Evolutionary conservation across 2,888 invertebrate species (phyloP).

Genomic region (Tortrix viridana): DNA sequence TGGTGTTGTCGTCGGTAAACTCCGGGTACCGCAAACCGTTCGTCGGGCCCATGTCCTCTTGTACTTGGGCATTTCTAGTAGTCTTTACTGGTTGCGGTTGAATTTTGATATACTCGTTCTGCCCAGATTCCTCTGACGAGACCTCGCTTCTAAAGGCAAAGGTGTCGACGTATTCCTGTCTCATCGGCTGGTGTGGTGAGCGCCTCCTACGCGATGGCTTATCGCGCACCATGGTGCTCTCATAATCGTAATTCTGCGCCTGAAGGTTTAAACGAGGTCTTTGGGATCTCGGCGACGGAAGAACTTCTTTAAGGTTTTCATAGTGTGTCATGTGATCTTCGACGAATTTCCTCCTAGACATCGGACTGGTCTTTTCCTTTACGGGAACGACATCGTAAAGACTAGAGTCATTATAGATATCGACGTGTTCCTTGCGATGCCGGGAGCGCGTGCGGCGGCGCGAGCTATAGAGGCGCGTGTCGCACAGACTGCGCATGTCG

Average conservation of each 20-base stretch:
- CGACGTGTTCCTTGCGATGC: conserved; percentile 47
- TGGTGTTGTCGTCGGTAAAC: conserved; percentile 47
- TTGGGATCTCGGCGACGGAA: conserved; percentile 69
- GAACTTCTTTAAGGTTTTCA: conserved; percentile 65
- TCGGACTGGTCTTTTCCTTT: conserved; percentile 74
- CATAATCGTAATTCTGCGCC: conserved; percentile 62
- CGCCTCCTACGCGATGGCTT: conserved; percentile 40
- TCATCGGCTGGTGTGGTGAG: conserved; percentile 43
- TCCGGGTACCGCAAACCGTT: conserved; percentile 51
- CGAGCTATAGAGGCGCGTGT: conserved; percentile 64
- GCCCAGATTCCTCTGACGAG: conserved; percentile 40
- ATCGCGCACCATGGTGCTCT: conserved; percentile 48
- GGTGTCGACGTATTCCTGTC: conserved; percentile 43
- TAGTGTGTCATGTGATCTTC: conserved; percentile 54
- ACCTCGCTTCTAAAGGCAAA: conserved; percentile 47
- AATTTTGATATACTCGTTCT: conserved; percentile 34
- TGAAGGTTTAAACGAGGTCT: conserved; percentile 70
- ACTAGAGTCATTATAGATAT: conserved; percentile 63
- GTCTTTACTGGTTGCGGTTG: conserved; percentile 31
- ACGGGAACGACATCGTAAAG: conserved; percentile 73
- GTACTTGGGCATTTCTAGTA: conserved; percentile 43
- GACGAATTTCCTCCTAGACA: conserved; percentile 62
- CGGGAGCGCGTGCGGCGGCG: conserved; percentile 52
- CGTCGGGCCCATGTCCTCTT: conserved; percentile 49
- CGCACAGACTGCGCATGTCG: conserved; percentile 67